These are phyloP conservation scores for Ophion costatus DNA, from an alignment of 2,888 invertebrate species.

Conservation along the genomic window DNA sequence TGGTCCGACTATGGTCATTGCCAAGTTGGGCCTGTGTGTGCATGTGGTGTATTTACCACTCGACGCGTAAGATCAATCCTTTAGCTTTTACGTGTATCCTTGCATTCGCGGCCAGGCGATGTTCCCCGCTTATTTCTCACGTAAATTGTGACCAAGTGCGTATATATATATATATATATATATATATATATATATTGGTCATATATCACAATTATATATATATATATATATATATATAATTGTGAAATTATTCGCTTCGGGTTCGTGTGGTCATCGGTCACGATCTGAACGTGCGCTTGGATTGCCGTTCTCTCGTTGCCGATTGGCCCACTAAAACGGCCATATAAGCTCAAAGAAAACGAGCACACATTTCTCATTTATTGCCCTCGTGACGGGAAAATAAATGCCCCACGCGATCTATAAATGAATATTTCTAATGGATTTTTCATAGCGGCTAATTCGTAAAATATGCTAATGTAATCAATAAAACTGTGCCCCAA, in stretches of 20 bases:
- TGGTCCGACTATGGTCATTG: conserved; percentile 67
- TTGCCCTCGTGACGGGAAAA: background rate
- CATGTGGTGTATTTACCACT: conserved; percentile 40
- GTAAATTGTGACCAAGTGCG: conserved; percentile 25
- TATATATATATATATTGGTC: conserved; percentile 5
- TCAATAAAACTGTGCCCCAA: background rate
- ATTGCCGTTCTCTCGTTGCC: conserved; percentile 20
- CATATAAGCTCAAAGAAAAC: background rate
- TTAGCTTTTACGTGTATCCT: conserved; percentile 35
- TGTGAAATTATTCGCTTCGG: conserved; percentile 59
- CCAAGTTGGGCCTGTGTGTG: conserved; percentile 64
- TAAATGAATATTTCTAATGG: background rate
- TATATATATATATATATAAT: conserved; percentile 7
- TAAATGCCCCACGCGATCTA: background rate
- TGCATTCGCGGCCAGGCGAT: background rate
- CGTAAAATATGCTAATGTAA: background rate
- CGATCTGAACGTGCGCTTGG: conserved; percentile 41
- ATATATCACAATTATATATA: no score
- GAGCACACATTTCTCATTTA: background rate
- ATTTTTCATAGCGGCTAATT: background rate
- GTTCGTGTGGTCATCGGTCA: conserved; percentile 63
- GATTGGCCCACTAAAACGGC: background rate
- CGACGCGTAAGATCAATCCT: conserved; percentile 49
- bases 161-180: background rate
- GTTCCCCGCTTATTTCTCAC: conserved; percentile 33